These are phyloP conservation scores for Eublepharis macularius DNA, from an alignment of 2,113 vertebrate species.

Conservation along the genomic window DNA sequence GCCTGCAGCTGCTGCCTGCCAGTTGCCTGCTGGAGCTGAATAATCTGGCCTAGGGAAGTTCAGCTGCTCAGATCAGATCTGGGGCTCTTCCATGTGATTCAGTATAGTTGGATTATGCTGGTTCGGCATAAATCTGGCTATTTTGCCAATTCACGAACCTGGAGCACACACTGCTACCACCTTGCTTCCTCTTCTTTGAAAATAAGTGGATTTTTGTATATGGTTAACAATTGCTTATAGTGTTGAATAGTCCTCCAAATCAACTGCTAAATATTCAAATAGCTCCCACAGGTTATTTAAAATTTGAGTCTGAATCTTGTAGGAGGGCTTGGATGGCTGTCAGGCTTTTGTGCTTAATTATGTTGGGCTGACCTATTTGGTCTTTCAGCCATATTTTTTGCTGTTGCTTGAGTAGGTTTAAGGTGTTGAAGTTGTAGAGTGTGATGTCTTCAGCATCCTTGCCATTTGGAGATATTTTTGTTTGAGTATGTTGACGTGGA, in stretches of 20 bases:
- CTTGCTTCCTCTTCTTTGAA: conserved; percentile 18
- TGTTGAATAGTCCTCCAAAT: neutral
- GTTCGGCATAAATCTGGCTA: no score
- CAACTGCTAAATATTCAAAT: conserved; percentile 3
- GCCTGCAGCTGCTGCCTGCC: no score
- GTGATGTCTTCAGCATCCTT: neutral
- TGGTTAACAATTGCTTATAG: conserved; percentile 17
- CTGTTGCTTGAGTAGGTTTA: neutral
- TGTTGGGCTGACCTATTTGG: neutral
- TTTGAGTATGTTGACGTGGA: neutral
- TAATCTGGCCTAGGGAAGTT: no score
- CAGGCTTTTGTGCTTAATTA: neutral
- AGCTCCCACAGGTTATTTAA: conserved; percentile 30
- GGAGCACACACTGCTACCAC: no score
- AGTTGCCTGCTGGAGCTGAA: no score
- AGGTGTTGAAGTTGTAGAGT: neutral
- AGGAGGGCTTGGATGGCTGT: neutral
- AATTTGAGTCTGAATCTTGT: conserved; percentile 10
- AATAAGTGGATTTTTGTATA: conserved; percentile 45
- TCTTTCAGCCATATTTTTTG: conserved; percentile 18
- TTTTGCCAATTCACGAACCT: no score
- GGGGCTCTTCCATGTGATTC: no score
- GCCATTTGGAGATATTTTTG: neutral
- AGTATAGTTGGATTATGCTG: no score
- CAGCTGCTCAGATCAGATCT: no score